Evolutionary conservation across 2,797 vertebrate genomes (phyloP), one percentile per base, ranked within the genome.

Genomic region (Sebastes elongatus): DNA sequence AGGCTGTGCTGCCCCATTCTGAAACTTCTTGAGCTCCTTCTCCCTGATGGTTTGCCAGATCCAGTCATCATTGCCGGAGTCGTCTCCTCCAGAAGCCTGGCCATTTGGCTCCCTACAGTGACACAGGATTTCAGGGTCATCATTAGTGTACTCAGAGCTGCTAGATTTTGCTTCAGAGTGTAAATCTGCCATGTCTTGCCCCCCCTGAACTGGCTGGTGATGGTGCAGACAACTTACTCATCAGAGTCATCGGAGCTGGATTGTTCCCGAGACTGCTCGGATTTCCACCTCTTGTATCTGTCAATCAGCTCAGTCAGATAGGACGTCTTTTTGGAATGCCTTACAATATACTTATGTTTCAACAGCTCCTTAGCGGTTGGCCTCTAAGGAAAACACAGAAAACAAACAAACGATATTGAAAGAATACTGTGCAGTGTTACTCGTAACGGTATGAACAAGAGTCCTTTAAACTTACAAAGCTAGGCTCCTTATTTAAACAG

Each of bases 401-500:
- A 69, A 55, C 52, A 57, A 53, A 79, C 11, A 23, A 63, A 49
- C 18, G 74, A 83, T 53, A 71, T 75, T 27, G 42, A 63, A 61
- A 70, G 10, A 1, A 7, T 1, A 28, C 20, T 60, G 14, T 4
- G 49, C 16, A 61, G 1, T 46, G 25, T 11, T 95, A 25, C 52
- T 67, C 5, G 30, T 28, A 52, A 33, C 4, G 7, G 10, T 23
- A 25, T 4, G 4, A 69, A 69, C 8, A 60, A 6, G 4, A 30
- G 23, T 38, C 18, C 92, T 96, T 93, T 96, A 95, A 88, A 97
- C 98, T 98, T 94, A 99, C 98, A 93, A 99, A 99, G 93, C 97
- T 96, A 1, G 98, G 98, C 90, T 99, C 98, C 94, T 99, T 99
- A 88, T 99, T 99, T 90, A 99, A 92, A 92, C 99, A 99, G 91